Percentiles rank a stretch among this genome's conserved stretches.
Conservation (phyloP, 2,797 vertebrate genomes). For the Gadopsis bispinosus region DNA sequence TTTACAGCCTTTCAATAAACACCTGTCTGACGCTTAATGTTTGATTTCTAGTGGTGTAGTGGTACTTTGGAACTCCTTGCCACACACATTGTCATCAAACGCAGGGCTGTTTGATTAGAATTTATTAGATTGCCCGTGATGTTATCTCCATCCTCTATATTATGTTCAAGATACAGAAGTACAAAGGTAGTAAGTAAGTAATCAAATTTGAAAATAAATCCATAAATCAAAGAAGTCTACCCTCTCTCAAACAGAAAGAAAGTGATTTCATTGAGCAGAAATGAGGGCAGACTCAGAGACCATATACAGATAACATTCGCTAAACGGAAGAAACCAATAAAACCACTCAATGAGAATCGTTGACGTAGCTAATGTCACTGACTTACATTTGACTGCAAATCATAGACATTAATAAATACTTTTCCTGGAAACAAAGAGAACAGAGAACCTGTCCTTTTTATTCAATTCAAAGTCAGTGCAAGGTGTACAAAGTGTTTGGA, state of each 20-base stretch:
- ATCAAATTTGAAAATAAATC: constrained; percentile 4
- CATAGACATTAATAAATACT: constrained; percentile 75
- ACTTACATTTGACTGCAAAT: constrained; percentile 78
- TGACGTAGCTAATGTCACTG: constrained; percentile 74
- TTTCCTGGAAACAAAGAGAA: constrained; percentile 63
- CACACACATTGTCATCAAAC: not conserved
- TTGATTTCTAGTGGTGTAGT: constrained; percentile 6
- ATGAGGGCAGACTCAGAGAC: constrained; percentile 25
- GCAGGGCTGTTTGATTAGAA: not conserved
- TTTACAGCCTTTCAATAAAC: constrained; percentile 10
- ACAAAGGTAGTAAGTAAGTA: not conserved
- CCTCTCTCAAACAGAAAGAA: constrained; percentile 15
- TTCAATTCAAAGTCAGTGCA: constrained; percentile 60
- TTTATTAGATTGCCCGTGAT: not conserved
- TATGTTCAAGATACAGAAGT: constrained; percentile 9
- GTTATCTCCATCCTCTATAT: not conserved
- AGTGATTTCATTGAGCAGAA: constrained; percentile 44
- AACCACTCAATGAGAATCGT: constrained; percentile 60
- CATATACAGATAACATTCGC: constrained; percentile 56
- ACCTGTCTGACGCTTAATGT: not conserved
- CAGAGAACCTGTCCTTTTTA: constrained; percentile 57
- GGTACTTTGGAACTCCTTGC: constrained; percentile 7
- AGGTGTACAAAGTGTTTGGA: constrained; percentile 47
- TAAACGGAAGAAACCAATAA: constrained; percentile 60
- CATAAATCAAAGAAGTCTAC: too few species aligned